Conservation (phyloP, 2,888 invertebrate genomes). For the Oscheius sp. region DNA sequence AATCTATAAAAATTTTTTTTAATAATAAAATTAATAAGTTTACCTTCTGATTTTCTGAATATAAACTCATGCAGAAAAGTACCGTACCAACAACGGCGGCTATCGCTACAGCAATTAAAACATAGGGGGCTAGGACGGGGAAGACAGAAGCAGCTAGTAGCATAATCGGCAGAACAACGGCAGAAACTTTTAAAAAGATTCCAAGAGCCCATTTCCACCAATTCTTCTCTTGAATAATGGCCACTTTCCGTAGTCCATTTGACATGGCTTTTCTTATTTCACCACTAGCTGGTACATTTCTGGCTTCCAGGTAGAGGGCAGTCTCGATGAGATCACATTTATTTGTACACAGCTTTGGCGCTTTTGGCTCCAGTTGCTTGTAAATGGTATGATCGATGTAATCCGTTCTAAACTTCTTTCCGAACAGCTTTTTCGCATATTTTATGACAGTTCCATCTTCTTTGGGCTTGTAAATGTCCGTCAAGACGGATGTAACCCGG, state of each 20-base stretch:
- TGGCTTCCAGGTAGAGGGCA: neutral
- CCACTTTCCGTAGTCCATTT: constrained; percentile 22
- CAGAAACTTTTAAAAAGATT: neutral
- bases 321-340: constrained; percentile 2
- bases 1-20: neutral
- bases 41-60: constrained; percentile 1
- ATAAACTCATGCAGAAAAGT: constrained; percentile 21
- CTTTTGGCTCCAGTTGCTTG: neutral
- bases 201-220: neutral
- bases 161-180: neutral
- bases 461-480: neutral
- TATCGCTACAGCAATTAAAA: neutral
- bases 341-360: neutral
- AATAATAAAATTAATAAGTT: no score
- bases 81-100: constrained; percentile 22
- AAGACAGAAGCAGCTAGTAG: neutral
- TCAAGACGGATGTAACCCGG: neutral
- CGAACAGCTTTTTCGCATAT: neutral
- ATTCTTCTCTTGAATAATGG: constrained; percentile 1
- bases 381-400: neutral
- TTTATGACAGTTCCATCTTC: neutral
- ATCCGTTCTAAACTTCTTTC: neutral
- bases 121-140: neutral
- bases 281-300: neutral
- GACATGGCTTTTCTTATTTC: neutral